Evolutionary conservation across 2,113 vertebrate species (phyloP), one percentile per base, ranked within the genome.

Genomic region (Embiotoca jacksoni): DNA sequence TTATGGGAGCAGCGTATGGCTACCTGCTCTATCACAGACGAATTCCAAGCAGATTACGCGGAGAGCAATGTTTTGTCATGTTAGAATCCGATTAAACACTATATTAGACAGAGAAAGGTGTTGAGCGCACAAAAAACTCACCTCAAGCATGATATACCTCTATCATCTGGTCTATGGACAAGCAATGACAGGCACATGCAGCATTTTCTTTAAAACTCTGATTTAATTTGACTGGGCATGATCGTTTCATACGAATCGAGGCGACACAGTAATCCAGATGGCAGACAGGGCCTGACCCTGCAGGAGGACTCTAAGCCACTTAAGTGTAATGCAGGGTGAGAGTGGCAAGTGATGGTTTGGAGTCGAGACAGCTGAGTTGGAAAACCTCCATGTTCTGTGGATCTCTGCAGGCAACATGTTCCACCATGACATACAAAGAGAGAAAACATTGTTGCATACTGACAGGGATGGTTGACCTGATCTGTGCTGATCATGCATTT

Each of bases 261-360:
- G 41, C 71, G 76, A 60, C 65, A 3, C 59, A 6, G 36, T 87
- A 87, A 90, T 89, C 89, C 91, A 89, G 85, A 75, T 80, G 78
- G 88, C 88, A 90, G 88, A 89, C 88, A 5, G 54, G 60, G 13
- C 80, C 79, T 75, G 73, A 77, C 86, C 81, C 87, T 46, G 60
- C 65, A 37, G 75, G 88, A 79, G 75, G 75, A 75, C 88, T 54
- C 66, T 90, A 92, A 92, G 76, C 91, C 81, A 87, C 88, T 92
- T 88, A 90, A 64, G 49, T 75, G 72, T 70, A 78, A 58, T 37
- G 41, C 73, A 71, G 39, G 67, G 85, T 88, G 84, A 88, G 84
- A 88, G 83, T 84, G 82, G 78, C 60, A 30, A 67, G 30, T 46
- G 73, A 83, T 72, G 50, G 59, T 41, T 60, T 47, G 59, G 68